Evolutionary conservation across 1,140 invertebrate species (phyloP).

Genomic region (Saccostrea cuccullata): DNA sequence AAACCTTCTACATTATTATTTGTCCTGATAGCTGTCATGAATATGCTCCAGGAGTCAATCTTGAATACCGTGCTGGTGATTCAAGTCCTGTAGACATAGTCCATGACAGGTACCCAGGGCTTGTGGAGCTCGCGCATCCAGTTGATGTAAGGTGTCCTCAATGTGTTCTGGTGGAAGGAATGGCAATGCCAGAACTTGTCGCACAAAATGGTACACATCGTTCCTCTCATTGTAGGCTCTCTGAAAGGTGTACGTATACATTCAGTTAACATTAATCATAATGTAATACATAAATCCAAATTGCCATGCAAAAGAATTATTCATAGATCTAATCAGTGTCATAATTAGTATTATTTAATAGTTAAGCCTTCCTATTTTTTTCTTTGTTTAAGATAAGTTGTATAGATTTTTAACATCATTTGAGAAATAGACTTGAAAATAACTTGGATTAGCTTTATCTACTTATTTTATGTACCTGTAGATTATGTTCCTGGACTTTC

Average conservation of each 20-base stretch:
- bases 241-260: constrained; percentile 4
- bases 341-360: no score
- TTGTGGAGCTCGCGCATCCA: neutral
- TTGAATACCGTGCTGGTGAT: constrained; percentile 7
- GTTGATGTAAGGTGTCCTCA: neutral
- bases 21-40: constrained; percentile 4
- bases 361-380: no score
- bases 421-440: no score
- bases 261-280: neutral
- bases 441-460: neutral
- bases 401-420: neutral
- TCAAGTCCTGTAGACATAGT: neutral
- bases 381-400: no score
- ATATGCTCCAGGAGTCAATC: neutral
- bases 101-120: neutral
- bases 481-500: neutral
- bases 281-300: neutral
- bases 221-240: constrained; percentile 41
- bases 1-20: constrained; percentile 39
- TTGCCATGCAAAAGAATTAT: neutral
- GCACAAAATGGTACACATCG: neutral
- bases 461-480: constrained; percentile 5
- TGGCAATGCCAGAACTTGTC: constrained; percentile 27
- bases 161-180: constrained; percentile 41
- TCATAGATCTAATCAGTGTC: no score